phyloP scores from a whole-genome alignment of 2,113 vertebrate species.

The Aepyceros melampus region DNA sequence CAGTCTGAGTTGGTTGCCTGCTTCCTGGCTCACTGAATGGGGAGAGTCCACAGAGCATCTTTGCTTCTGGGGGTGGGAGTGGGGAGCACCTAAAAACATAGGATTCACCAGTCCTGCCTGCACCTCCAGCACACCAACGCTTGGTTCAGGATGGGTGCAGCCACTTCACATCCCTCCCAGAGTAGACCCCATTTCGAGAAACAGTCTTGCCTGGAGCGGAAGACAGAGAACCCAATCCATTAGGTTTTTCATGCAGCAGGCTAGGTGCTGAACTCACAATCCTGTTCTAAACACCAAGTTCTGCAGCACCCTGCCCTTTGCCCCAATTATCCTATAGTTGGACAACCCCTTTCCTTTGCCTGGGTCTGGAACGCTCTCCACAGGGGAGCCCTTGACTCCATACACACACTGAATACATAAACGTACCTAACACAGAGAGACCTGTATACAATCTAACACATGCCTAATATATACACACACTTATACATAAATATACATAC shows the following conservation, averaged over 20 bases:
- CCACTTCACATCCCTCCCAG: not conserved
- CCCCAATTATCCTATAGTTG: not conserved
- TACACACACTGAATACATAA: not conserved
- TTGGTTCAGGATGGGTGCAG: fast-evolving
- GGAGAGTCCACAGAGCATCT: not conserved
- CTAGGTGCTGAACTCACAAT: too few species aligned
- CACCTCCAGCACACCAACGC: fast-evolving
- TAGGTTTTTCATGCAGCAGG: fast-evolving
- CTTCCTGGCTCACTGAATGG: not conserved
- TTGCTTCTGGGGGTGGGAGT: not conserved
- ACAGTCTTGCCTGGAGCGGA: not conserved
- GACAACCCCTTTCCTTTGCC: not conserved
- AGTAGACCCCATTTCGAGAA: not conserved
- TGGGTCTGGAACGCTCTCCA: not conserved
- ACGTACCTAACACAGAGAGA: not conserved
- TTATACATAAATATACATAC: not conserved
- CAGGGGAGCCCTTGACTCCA: too few species aligned
- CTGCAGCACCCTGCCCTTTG: fast-evolving
- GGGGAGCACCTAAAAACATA: too few species aligned
- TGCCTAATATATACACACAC: not conserved
- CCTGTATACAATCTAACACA: not conserved
- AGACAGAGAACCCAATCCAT: not conserved
- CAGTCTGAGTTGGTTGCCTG: too few species aligned
- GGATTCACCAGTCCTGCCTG: not conserved
- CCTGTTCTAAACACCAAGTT: not conserved